A percentile compares a stretch with the other conserved stretches of the same genome.
Conservation (phyloP, 2,888 invertebrate species). For the Acanthosoma haemorrhoidale region DNA sequence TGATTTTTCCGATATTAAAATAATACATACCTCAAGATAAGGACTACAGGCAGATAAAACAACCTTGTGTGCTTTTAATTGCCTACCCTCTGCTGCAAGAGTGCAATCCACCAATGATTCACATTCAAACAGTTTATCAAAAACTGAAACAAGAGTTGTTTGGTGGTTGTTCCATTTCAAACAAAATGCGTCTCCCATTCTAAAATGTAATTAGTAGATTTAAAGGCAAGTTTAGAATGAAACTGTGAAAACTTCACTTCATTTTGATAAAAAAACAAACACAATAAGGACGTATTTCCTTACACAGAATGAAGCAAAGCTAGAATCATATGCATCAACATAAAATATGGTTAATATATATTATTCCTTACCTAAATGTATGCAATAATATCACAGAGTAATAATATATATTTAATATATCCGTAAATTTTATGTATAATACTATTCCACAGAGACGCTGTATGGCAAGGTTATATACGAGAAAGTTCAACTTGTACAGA, state of each 20-base stretch:
- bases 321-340: background rate
- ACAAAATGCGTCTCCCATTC: conserved; percentile 69
- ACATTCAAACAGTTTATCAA: conserved; percentile 84
- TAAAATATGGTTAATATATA: background rate
- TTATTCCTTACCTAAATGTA: background rate
- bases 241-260: background rate
- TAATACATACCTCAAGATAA: conserved; percentile 47
- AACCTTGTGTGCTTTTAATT: conserved; percentile 88
- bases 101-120: conserved; percentile 90
- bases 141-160: conserved; percentile 83
- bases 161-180: conserved; percentile 93
- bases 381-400: background rate
- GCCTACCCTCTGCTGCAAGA: conserved; percentile 86
- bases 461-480: background rate
- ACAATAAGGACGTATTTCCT: background rate
- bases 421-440: no score
- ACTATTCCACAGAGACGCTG: background rate
- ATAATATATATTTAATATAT: background rate
- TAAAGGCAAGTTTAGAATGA: background rate
- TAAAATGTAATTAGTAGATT: background rate
- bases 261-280: background rate
- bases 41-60: conserved; percentile 71
- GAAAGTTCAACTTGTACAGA: background rate
- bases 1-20: no score
- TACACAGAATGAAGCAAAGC: no score